Evolutionary conservation across 30 jellyfish, hydroid and myxozoan species (phyloP).

Genomic region (Hydractinia echinata): DNA sequence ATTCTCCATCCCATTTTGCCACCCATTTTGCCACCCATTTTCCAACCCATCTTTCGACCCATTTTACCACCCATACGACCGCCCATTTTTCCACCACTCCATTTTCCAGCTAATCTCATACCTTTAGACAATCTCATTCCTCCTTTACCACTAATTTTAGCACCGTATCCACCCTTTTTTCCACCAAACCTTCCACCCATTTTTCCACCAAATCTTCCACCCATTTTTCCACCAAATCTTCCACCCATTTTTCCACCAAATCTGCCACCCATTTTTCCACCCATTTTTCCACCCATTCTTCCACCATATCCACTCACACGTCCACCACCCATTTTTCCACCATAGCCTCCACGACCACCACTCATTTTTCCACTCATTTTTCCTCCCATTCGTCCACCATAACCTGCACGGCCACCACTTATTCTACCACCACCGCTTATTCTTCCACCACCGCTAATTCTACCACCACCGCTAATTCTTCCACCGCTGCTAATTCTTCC

Average conservation of each 20-base stretch:
- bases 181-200: conserved; percentile 28
- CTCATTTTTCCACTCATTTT: neutral
- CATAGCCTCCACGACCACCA: neutral
- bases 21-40: conserved; percentile 32
- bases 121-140: neutral
- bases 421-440: conserved; percentile 2
- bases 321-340: conserved; percentile 10
- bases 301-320: conserved; percentile 10
- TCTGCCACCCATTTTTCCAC: neutral
- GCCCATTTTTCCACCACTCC: neutral
- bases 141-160: neutral
- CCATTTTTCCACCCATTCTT: neutral
- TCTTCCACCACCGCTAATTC: neutral
- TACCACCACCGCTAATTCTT: neutral
- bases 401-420: neutral
- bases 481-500: no score
- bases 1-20: neutral
- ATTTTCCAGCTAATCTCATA: neutral
- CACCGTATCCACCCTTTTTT: neutral
- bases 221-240: neutral
- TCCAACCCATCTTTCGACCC: conserved; percentile 28
- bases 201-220: neutral
- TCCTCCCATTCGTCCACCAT: conserved; percentile 20
- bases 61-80: conserved; percentile 22
- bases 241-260: conserved; percentile 18